These are phyloP conservation scores for Globia sparganii DNA, from an alignment of 2,888 invertebrate genomes.

Conservation along the genomic window DNA sequence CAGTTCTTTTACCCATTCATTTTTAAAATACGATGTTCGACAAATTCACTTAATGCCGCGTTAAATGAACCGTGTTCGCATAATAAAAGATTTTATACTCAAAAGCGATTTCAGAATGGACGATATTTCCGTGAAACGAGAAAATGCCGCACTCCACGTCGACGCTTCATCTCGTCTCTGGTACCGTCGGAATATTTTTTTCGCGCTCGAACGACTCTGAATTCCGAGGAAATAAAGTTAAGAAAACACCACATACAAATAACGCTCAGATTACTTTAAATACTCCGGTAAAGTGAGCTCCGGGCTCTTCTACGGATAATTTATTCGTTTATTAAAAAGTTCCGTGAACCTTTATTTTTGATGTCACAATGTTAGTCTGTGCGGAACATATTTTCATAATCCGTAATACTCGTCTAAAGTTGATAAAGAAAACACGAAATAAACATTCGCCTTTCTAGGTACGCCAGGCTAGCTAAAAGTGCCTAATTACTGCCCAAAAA, in stretches of 20 bases:
- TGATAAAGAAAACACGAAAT: conserved; percentile 61
- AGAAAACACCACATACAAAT: conserved; percentile 78
- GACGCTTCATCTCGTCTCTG: conserved; percentile 76
- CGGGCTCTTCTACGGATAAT: conserved; percentile 66
- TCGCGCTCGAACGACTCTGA: conserved; percentile 75
- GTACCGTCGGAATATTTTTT: conserved; percentile 78
- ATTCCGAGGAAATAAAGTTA: conserved; percentile 74
- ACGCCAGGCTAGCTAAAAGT: conserved; percentile 46
- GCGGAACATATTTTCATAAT: conserved; percentile 44
- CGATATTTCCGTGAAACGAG: conserved; percentile 84
- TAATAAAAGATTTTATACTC: conserved; percentile 90
- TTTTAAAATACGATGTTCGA: conserved; percentile 89
- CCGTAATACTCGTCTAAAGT: conserved; percentile 38
- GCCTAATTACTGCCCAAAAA: conserved; percentile 58
- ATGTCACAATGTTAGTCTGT: conserved; percentile 49
- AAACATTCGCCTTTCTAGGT: conserved; percentile 40
- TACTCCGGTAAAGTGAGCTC: conserved; percentile 69
- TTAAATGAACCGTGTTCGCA: conserved; percentile 89
- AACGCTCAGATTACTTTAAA: conserved; percentile 75
- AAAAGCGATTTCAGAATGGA: conserved; percentile 87
- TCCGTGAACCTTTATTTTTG: conserved; percentile 36
- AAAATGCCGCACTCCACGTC: conserved; percentile 77
- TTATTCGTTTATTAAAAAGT: conserved; percentile 63
- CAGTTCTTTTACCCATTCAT: conserved; percentile 85
- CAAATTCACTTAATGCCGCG: conserved; percentile 90